Conservation (phyloP, 1,140 invertebrate species). For the Meloidogyne floridensis region DNA sequence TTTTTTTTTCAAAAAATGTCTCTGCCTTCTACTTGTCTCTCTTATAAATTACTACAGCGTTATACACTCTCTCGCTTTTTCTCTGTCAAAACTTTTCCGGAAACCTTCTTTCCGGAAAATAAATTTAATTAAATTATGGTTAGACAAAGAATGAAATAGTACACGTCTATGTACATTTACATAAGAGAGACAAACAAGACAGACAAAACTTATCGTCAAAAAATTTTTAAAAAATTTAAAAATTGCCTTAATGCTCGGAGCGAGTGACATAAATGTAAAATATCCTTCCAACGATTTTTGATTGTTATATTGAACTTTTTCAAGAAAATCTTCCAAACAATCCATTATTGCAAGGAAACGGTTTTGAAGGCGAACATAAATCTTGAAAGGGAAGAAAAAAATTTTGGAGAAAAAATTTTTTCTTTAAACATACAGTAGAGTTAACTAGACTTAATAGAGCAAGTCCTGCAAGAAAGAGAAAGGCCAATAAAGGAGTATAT, state of each 20-base stretch:
- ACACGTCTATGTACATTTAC: too few relatives aligned
- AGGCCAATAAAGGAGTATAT: slow-evolving; percentile 41
- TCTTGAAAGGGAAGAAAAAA: background rate
- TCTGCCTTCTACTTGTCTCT: too few relatives aligned
- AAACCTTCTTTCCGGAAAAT: too few relatives aligned
- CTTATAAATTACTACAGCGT: too few relatives aligned
- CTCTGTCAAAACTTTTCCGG: too few relatives aligned
- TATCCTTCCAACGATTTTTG: background rate
- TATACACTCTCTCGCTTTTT: too few relatives aligned
- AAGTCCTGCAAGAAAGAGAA: slow-evolving; percentile 45
- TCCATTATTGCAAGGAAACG: slow-evolving; percentile 31
- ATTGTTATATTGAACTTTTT: slow-evolving; percentile 34
- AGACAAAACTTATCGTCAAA: too few relatives aligned
- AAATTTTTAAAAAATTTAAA: too few relatives aligned
- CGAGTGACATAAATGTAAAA: background rate
- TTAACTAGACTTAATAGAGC: slow-evolving; percentile 47
- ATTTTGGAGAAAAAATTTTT: background rate
- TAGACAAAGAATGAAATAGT: too few relatives aligned
- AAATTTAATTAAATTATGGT: too few relatives aligned
- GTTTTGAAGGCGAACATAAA: slow-evolving; percentile 27
- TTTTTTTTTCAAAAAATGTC: background rate
- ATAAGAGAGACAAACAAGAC: too few relatives aligned
- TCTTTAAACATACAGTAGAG: slow-evolving; percentile 37
- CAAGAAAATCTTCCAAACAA: slow-evolving; percentile 34
- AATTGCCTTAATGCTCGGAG: background rate